Conservation (phyloP, 2,888 invertebrate genomes). For the Lottia gigantea region DNA sequence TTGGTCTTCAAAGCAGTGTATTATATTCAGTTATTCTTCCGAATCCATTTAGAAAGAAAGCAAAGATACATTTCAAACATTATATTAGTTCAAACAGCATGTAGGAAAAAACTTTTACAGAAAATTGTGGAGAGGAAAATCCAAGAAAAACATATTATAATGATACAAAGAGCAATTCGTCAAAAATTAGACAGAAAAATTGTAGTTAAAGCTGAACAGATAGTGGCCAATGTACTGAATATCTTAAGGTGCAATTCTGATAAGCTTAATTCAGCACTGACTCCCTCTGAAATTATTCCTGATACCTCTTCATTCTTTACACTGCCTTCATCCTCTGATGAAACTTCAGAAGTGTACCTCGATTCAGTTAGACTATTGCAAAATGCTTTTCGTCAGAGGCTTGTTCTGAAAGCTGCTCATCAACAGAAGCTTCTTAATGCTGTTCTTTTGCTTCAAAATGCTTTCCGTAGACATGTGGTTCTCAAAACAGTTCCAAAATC, state of each 20-base stretch:
- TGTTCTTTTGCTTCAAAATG: constrained; percentile 1
- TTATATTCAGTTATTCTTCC: not conserved
- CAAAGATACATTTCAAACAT: not conserved
- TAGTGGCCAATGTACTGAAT: not conserved
- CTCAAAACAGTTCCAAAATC: not conserved
- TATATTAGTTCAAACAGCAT: not conserved
- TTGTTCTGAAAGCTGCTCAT: not conserved
- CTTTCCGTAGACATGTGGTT: not conserved
- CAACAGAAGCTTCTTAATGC: not conserved
- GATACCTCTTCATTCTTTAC: not conserved
- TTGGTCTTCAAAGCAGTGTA: not conserved
- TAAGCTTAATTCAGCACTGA: not conserved
- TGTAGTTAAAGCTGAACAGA: not conserved
- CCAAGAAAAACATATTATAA: not conserved
- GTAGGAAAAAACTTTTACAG: not conserved
- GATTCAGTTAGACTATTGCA: not conserved
- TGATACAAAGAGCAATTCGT: constrained; percentile 5
- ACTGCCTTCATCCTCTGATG: not conserved
- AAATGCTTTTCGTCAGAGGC: not conserved
- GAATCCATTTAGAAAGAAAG: not conserved
- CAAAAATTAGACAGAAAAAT: not conserved
- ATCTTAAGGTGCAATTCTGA: not conserved
- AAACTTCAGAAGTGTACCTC: not conserved
- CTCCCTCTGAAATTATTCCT: not conserved
- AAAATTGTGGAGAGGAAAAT: not conserved